Percentiles rank a stretch among this genome's conserved stretches.
These are phyloP conservation scores for Platyrinchus mystaceus DNA, from an alignment of 2,797 vertebrate species.

Conservation along the genomic window DNA sequence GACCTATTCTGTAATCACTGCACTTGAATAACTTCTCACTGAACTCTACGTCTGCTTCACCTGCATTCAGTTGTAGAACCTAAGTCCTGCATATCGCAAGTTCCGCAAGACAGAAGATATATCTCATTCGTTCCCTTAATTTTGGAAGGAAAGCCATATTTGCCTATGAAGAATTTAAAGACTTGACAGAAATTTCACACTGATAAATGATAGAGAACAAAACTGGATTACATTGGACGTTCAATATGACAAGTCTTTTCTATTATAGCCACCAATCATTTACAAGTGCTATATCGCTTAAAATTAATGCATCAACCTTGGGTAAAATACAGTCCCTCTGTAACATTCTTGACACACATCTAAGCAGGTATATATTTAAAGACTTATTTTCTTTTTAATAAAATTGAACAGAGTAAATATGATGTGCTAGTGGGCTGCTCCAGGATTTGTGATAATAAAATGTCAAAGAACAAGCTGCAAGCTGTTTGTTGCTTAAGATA, in stretches of 20 bases:
- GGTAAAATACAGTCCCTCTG: neutral
- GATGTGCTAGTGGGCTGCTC: slow-evolving; percentile 40
- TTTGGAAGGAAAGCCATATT: neutral
- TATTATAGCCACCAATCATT: neutral
- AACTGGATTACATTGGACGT: neutral
- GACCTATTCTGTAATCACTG: neutral
- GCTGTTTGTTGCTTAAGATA: slow-evolving; percentile 74
- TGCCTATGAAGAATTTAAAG: neutral
- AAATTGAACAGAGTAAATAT: slow-evolving; percentile 57
- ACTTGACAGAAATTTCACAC: neutral
- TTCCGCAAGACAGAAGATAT: neutral
- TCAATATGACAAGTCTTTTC: neutral
- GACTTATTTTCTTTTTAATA: slow-evolving; percentile 55
- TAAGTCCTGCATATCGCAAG: neutral
- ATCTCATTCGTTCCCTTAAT: neutral
- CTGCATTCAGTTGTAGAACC: neutral
- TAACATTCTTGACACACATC: neutral
- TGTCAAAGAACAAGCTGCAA: slow-evolving; percentile 72
- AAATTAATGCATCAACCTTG: neutral
- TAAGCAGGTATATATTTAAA: slow-evolving; percentile 27
- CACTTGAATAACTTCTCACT: neutral
- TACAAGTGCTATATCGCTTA: neutral
- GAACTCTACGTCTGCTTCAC: neutral
- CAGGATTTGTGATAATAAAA: slow-evolving; percentile 65
- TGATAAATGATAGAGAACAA: neutral